Base-by-base conservation (phyloP, 2,888 invertebrate species). In the Entomobrya multifasciata region DNA sequence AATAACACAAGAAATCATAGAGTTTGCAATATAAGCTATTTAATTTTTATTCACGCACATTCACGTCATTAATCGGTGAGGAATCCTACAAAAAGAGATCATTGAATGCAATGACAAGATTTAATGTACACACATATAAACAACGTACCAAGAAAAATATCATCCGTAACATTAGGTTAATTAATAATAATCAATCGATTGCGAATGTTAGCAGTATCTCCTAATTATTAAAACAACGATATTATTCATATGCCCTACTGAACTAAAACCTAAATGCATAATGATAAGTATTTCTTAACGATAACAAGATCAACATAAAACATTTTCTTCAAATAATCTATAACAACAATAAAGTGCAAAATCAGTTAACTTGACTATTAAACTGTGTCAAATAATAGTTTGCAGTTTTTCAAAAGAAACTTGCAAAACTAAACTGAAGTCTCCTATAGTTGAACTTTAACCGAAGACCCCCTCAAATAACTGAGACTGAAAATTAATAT, bases 71-170 rank as follows among this genome's bases (percentile, higher is more conserved):
- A 74, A 80, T 86, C 80, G 86, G 86, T 80, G 86, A 86, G 86
- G 80, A 86, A 79, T 86, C 60, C 52, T 78, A 79, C 47, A 85
- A 85, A 30, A 84, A 74, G 86, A 86, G 86, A 86, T 86, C 86
- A 86, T 80, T 80, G 79, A 86, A 86, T 80, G 80, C 86, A 86
- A 86, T 85, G 78, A 85, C 77, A 77, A 86, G 78, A 86, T 79
- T 62, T 27, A 74, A 49, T 74, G 10, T 74, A 44, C 47, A 44
- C 47, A 44, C 47, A 44, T 20, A 67, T 74, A 74, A 74, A 47
- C 25, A 20, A 67, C n/a, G 13, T 47, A 67, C 1, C 8, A 57
- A 44, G 20, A 44, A 67, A 44, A 67, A 67, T 25, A 44, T 36
- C 30, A 30, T 30, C 8, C 36, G 27, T 17, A 15, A n/a, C 20